phyloP scores from a whole-genome alignment of 2,113 vertebrate genomes.

The Raja brachyura region DNA sequence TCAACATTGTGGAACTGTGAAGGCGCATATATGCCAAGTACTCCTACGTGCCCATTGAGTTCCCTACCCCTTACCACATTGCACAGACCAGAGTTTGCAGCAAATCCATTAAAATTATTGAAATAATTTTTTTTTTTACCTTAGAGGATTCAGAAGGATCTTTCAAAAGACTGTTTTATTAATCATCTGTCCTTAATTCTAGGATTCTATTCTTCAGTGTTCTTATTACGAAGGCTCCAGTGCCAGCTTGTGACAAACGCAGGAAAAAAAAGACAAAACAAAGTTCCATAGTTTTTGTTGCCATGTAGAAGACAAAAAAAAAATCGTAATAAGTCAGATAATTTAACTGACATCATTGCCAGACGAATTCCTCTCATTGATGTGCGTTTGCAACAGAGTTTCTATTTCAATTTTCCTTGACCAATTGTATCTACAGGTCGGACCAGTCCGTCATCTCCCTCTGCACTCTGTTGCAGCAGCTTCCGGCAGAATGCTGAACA shows the following conservation, averaged over 20 bases:
- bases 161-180: slow-evolving; percentile 35
- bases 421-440: neutral
- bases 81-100: slow-evolving; percentile 28
- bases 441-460: slow-evolving; percentile 21
- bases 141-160: slow-evolving; percentile 27
- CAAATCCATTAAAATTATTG: slow-evolving; percentile 27
- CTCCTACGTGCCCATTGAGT: neutral
- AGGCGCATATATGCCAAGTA: neutral
- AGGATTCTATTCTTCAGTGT: slow-evolving; percentile 36
- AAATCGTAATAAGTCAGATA: slow-evolving; percentile 21
- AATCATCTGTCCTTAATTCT: slow-evolving; percentile 38
- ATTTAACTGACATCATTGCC: slow-evolving; percentile 7
- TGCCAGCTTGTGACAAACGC: slow-evolving; percentile 30
- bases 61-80: neutral
- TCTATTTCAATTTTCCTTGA: neutral
- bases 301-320: slow-evolving; percentile 31
- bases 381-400: slow-evolving; percentile 9
- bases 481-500: slow-evolving; percentile 75
- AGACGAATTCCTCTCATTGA: neutral
- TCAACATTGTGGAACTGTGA: slow-evolving; percentile 26
- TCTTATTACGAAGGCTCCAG: slow-evolving; percentile 10
- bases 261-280: slow-evolving; percentile 26
- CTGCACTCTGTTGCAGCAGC: slow-evolving; percentile 52
- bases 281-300: slow-evolving; percentile 32
- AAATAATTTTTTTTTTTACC: neutral